These are phyloP conservation scores for Leptodactylus fallax DNA, from an alignment of 2,797 vertebrate species.

Conservation along the genomic window DNA sequence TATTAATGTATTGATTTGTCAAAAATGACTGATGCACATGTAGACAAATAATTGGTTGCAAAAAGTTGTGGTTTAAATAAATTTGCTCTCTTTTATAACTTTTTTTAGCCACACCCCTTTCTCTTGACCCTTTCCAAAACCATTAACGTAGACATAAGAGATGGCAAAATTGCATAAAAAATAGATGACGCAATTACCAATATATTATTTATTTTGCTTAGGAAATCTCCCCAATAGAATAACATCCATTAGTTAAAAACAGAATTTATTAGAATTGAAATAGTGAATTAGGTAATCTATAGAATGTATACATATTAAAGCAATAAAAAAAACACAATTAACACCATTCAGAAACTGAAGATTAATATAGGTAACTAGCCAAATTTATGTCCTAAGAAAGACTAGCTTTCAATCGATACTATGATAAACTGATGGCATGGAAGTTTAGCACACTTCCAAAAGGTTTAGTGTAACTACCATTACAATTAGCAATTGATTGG, in stretches of 20 bases:
- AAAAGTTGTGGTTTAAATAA: too few species aligned
- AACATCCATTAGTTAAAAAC: too few species aligned
- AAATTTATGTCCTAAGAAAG: background rate
- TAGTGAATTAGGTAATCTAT: background rate
- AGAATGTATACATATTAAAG: background rate
- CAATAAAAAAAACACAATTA: background rate
- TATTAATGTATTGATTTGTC: too few species aligned
- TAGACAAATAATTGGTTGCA: too few species aligned
- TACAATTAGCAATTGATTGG: slow-evolving; percentile 30
- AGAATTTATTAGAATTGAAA: too few species aligned
- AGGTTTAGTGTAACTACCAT: slow-evolving; percentile 28
- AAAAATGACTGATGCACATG: too few species aligned
- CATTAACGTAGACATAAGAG: too few species aligned
- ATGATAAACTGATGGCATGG: slow-evolving; percentile 17
- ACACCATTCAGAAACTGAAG: background rate
- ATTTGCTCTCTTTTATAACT: too few species aligned
- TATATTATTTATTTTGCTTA: too few species aligned
- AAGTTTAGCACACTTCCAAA: background rate
- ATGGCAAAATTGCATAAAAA: background rate
- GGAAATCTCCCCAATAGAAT: too few species aligned
- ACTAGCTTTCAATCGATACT: slow-evolving; percentile 18
- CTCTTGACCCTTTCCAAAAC: too few species aligned
- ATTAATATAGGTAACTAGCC: background rate
- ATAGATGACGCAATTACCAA: background rate
- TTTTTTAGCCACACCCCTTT: too few species aligned